Base-by-base conservation (phyloP, 2,113 vertebrate species). In the Chionodraco myersi region DNA sequence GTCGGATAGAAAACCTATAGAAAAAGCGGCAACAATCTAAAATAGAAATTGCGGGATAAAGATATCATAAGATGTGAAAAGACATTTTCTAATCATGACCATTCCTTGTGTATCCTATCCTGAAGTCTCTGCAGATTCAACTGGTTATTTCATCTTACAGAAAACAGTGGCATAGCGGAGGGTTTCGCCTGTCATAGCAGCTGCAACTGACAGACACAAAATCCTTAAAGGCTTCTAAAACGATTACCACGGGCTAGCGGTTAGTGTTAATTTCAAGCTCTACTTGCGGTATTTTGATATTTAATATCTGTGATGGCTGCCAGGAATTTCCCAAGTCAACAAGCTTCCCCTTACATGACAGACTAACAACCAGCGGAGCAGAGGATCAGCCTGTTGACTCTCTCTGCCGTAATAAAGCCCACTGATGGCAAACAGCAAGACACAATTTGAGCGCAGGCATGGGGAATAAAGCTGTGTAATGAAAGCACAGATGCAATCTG, bases 401-500 rank as follows among this genome's bases (percentile, higher is more conserved):
- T 77, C 63, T 75, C 57, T 75, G 75, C 21, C 23, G 74, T 85
- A 89, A 91, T 90, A 83, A 90, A 88, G 72, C 83, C 57, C 13
- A 86, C 85, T 82, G 79, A 87, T 80, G 84, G 84, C 86, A 71
- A 85, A 83, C 89, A 86, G 91, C 85, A 73, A 84, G 90, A 83
- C 79, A 84, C 87, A 86, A 86, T 88, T 81, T 79, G 58, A 84
- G 72, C 84, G 59, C 80, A 58, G 72, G 66, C 6, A 80, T 62
- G 79, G 83, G 86, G 81, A 91, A 90, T 90, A 87, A 89, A 89
- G 90, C 80, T 79, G 80, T 82, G 83, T 89, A 82, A 88, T 90
- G 85, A 90, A 84, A 90, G 76, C 69, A 41, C 85, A 78, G 86
- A 88, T 89, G 86, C 80, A 83, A 86, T 90, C 82, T 87, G 80